phyloP scores from a whole-genome alignment of 2,888 invertebrate species.

The Oscheius myriophilus region DNA sequence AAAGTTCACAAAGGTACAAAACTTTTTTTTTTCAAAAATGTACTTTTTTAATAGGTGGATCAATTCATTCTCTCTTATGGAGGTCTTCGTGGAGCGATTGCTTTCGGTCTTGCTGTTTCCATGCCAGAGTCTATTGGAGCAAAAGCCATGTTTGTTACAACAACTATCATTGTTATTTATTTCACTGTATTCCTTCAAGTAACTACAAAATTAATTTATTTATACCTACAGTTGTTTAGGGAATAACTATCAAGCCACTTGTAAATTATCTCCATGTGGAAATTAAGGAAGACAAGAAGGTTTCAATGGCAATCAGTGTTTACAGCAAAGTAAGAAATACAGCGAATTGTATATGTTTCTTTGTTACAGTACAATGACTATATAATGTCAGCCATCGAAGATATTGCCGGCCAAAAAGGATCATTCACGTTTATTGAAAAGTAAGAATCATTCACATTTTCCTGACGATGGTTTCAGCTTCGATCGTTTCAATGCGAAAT shows the following conservation, averaged over 20 bases:
- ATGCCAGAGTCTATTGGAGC: constrained; percentile 84
- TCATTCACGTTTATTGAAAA: constrained; percentile 58
- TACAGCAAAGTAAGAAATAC: constrained; percentile 86
- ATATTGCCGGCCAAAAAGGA: constrained; percentile 93
- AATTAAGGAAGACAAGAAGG: constrained; percentile 85
- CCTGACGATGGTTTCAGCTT: constrained; percentile 39
- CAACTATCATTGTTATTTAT: constrained; percentile 95
- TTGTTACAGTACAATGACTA: constrained; percentile 89
- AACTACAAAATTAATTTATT: too few relatives aligned
- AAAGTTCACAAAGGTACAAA: constrained; percentile 47
- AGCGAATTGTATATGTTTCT: constrained; percentile 70
- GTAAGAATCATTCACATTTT: too few relatives aligned
- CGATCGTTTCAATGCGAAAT: constrained; percentile 62
- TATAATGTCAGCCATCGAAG: constrained; percentile 95
- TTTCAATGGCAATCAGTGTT: constrained; percentile 95
- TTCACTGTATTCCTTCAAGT: constrained; percentile 97
- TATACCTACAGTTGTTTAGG: constrained; percentile 76
- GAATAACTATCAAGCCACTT: constrained; percentile 94
- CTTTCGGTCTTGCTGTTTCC: constrained; percentile 89
- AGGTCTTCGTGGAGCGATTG: constrained; percentile 93
- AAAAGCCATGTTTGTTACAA: constrained; percentile 88
- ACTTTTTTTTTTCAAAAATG: neutral
- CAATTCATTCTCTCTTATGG: constrained; percentile 93
- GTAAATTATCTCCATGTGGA: constrained; percentile 93
- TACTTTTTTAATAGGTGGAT: constrained; percentile 72